Evolutionary conservation across 2,797 vertebrate genomes (phyloP), one percentile per base, ranked within the genome.

Genomic region (Malacoraja senta): DNA sequence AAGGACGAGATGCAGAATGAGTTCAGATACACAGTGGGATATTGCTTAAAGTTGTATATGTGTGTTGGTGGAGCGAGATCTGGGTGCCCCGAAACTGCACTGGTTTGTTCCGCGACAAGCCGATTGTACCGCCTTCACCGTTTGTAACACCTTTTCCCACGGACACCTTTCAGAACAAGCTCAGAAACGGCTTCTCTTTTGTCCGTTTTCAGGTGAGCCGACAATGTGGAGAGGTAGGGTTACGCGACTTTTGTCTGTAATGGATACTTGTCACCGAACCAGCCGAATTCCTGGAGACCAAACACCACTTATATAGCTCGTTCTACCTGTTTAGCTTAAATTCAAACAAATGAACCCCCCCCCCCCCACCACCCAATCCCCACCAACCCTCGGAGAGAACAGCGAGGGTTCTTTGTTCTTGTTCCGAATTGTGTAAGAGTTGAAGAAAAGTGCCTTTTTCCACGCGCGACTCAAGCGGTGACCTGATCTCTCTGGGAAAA

Each of bases 301-400:
- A 63, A 71, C 93, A 93, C 1, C 94, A 93, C 94, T 93, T 72
- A 58, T 72, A 72, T 93, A 95, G 95, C 96, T 95, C 95, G 96
- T 96, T 95, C 94, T 95, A 96, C 96, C 95, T 93, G 96, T 97
- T 95, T 93, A 93, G 95, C 94, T 94, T 96, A 96, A 96, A 95
- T 94, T 95, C 95, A 96, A 96, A 96, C 94, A 95, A 94, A 94
- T 84, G 93, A 94, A 93, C 83, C 71, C 9, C 91, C 79, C 81
- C 76, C 79, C 71, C 9, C 91, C 79, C 81, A 74, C 44, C 44
- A 1, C 44, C 44, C n/a, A n/a, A 53, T 7, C 44, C 4, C 44
- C 44, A 53, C 44, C 71, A 91, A 65, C 93, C 74, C 79, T 93
- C 93, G 77, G 93, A 88, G 78, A 93, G 93, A 93, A 93, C 93